Conservation (phyloP, 1,140 invertebrate species). For the Procambarus virginalis region DNA sequence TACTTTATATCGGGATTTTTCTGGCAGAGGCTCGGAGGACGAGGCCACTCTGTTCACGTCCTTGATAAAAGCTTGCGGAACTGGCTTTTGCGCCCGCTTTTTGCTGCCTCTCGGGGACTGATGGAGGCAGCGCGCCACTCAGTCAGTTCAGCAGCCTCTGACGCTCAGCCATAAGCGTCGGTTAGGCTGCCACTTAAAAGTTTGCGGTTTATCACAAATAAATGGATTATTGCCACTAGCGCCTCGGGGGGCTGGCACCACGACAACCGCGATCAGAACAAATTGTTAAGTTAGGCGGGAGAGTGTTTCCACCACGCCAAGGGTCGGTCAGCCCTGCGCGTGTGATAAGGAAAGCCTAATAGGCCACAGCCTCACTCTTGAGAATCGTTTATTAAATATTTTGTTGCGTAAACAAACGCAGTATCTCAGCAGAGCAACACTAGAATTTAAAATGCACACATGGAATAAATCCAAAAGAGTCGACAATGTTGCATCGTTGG, state of each 20-base stretch:
- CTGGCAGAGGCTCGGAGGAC: background rate
- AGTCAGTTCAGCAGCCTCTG: background rate
- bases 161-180: background rate
- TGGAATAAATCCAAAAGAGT: constrained; percentile 6
- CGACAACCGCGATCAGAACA: constrained; percentile 24
- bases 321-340: background rate
- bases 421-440: background rate
- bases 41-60: background rate
- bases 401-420: background rate
- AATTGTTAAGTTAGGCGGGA: constrained; percentile 6
- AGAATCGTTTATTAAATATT: background rate
- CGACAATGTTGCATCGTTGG: background rate
- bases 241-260: constrained; percentile 12
- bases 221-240: constrained; percentile 31
- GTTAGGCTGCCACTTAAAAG: background rate
- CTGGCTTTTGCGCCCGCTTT: background rate
- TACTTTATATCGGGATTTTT: background rate
- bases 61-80: background rate
- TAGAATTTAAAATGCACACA: constrained; percentile 7
- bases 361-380: constrained; percentile 17
- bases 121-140: background rate
- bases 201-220: constrained; percentile 36
- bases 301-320: background rate
- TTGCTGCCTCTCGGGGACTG: background rate
- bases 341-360: background rate